Conservation (phyloP, 1,140 invertebrate genomes). For the Papilio polyxenes region DNA sequence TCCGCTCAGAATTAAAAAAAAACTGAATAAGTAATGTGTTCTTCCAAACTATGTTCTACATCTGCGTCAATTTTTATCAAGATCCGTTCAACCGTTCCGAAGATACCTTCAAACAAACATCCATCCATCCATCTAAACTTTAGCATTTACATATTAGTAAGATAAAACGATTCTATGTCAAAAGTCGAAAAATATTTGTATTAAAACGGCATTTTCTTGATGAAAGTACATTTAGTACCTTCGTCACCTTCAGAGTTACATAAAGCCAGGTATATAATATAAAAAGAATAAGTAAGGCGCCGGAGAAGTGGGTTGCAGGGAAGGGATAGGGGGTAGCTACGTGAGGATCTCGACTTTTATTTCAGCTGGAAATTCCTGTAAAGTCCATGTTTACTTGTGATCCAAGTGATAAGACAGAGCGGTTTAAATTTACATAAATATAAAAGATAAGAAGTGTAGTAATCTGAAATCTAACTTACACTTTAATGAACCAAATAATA, state of each 20-base stretch:
- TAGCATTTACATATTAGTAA: neutral
- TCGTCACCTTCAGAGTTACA: slow-evolving; percentile 9
- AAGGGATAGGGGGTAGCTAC: slow-evolving; percentile 12
- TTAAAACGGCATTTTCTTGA: neutral
- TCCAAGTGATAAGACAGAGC: neutral
- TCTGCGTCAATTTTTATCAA: too few species aligned
- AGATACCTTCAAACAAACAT: too few species aligned
- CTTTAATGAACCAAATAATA: too few species aligned
- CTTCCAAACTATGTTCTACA: too few species aligned
- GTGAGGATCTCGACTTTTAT: slow-evolving; percentile 36
- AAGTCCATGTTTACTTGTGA: slow-evolving; percentile 21
- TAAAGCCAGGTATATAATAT: slow-evolving; percentile 2
- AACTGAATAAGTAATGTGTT: too few species aligned
- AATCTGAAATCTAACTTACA: neutral
- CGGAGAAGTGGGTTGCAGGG: neutral
- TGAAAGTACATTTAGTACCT: neutral
- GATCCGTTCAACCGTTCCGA: too few species aligned
- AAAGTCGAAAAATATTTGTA: neutral
- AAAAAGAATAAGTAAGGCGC: slow-evolving; percentile 11
- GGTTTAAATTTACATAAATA: neutral
- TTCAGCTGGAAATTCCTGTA: slow-evolving; percentile 38
- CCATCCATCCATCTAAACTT: too few species aligned
- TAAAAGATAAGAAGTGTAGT: slow-evolving; percentile 35
- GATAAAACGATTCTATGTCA: neutral
- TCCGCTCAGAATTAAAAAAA: too few species aligned